Evolutionary conservation across 2,888 invertebrate species (phyloP), one percentile per base, ranked within the genome.

Genomic region (Aleiodes alternator): DNA sequence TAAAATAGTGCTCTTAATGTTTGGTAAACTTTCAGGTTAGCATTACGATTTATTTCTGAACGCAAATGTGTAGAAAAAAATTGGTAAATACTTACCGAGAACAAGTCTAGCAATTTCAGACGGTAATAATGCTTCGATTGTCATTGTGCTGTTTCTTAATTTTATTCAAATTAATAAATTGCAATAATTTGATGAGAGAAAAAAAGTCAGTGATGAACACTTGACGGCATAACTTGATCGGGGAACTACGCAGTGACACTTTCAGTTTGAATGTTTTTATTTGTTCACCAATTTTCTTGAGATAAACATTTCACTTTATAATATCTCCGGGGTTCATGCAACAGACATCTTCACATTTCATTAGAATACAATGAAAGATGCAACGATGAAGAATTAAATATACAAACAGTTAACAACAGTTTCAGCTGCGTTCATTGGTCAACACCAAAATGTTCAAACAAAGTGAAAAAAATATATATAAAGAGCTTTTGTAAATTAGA

Each of bases 71-170:
- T 34, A 64, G 14, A 1, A 11, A 61, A 43, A 31, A 48, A 14
- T 3, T 51, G 64, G 48, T 64, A 72, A 31, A 5, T 11, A 81
- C 87, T 87, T 78, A 90, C 90, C 90, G 29, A 88, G 85, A 57
- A 90, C 88, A 38, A 90, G 79, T 79, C 90, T 83, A 31, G 89
- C 89, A 43, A 89, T 84, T 83, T 90, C 90, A 12, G 90, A 90
- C 0, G 90, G 90, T 64, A 89, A 80, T 59, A 89, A 76, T 14
- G 84, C 80, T 77, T 89, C 89, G 89, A 90, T 90, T 11, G 5
- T 80, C 51, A 48, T 16, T n/a, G n/a, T 48, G 43, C n/a, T 64
- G 7, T 43, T 16, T 0, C 0, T 64, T 3, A 64, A 11, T 14
- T 23, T 23, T 23, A 11, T 6, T 56, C 16, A 23, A 56, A 6